Evolutionary conservation across 53 echinoderm and acorn worm species (phyloP).

Genomic region (Glandiceps talaboti): DNA sequence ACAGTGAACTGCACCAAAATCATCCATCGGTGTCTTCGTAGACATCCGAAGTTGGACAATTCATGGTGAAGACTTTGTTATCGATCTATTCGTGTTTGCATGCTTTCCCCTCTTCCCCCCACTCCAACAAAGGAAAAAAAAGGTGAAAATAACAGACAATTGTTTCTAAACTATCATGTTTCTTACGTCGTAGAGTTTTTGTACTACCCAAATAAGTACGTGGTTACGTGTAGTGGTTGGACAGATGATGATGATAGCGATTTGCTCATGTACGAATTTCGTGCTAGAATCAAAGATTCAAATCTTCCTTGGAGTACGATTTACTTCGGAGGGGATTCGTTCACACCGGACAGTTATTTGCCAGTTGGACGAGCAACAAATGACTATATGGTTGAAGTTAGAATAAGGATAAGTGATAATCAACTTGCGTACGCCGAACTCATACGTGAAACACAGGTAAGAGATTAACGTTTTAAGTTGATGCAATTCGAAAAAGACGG

Average conservation of each 20-base stretch:
- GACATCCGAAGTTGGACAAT: too few relatives aligned
- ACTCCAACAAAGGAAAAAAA: too few relatives aligned
- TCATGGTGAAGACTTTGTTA: too few relatives aligned
- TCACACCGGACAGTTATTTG: not conserved
- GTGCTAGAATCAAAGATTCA: not conserved
- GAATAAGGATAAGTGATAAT: not conserved
- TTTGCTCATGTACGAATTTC: not conserved
- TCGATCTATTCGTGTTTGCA: too few relatives aligned
- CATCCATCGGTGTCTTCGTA: too few relatives aligned
- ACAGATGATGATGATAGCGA: not conserved
- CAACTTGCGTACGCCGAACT: not conserved
- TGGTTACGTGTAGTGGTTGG: not conserved
- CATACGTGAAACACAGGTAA: not conserved
- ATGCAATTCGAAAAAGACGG: too few relatives aligned
- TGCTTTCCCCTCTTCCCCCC: too few relatives aligned
- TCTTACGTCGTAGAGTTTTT: too few relatives aligned
- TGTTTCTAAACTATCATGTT: too few relatives aligned
- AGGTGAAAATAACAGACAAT: too few relatives aligned
- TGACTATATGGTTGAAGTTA: not conserved
- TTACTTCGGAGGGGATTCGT: not conserved
- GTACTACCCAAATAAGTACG: not conserved
- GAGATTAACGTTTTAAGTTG: not conserved
- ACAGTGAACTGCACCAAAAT: too few relatives aligned
- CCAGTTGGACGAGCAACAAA: not conserved
- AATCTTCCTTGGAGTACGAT: not conserved